Evolutionary conservation across 2,113 vertebrate genomes (phyloP), one percentile per base, ranked within the genome.

Genomic region (Scytalopus superciliaris): DNA sequence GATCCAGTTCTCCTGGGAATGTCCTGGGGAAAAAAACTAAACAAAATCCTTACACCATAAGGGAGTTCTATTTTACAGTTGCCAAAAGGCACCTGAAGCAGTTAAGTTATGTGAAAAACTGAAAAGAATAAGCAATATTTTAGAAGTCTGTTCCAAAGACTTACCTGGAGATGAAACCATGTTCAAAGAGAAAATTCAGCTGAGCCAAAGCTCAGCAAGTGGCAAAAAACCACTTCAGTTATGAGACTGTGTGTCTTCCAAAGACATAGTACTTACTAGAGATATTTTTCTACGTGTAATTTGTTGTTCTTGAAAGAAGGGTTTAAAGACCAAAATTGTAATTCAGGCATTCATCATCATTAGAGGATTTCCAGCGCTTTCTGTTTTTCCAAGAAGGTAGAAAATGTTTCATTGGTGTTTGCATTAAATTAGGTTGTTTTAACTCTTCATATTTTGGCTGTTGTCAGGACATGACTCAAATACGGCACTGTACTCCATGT

Each of bases 51-150:
- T 92, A 68, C 60, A 49, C 79, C 68, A 49, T 14, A n/a, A 79
- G 78, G n/a, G 30, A 90, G 47, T 79, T 91, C 62, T 93, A 23
- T 93, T 92, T 94, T 68, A 50, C 84, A 90, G 47, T 86, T 92
- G 83, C 79, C 75, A 72, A 87, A 85, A 81, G 68, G 30, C 39
- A 81, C 80, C 80, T 78, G 52, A 67, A 90, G 68, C 63, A 74
- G 63, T 69, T 53, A 53, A 42, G 35, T 93, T 85, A 40, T 31
- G 47, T 86, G 47, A 88, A 83, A 59, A 85, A 86, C 64, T 67
- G 42, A 93, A 75, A 86, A 93, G 68, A 87, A 89, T 84, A 87
- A 89, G 39, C 55, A 90, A 1, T 93, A 70, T 91, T 78, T 87
- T 86, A 84, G 63, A 90, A 45, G 83, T 84, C 47, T 84, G 28